Evolutionary conservation across 2,888 invertebrate species (phyloP), one percentile per base, ranked within the genome.

Genomic region (Oconnorella tubifera): DNA sequence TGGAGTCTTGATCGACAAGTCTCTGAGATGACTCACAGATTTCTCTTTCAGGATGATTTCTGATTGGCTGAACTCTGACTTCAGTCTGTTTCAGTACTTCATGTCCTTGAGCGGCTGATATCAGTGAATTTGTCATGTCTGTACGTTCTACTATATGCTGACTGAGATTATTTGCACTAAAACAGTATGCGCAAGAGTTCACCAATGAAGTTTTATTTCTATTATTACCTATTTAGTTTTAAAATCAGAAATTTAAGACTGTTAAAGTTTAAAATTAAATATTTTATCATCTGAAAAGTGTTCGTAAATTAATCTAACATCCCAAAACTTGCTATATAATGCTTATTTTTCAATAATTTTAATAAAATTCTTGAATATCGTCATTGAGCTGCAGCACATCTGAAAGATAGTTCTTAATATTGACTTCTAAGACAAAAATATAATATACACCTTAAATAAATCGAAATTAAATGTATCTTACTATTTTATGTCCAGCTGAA

Each of bases 31-130:
- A 57, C 6, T 27, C 33, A 56, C 70, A 69, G 23, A 72, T 4
- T 51, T 72, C 72, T 28, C 63, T 33, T n/a, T 68, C 72, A 2
- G 70, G 68, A 59, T 69, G 65, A 58, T 66, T 66, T 4, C 55
- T 56, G 49, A 72, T 66, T n/a, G 70, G 69, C 70, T 66, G 69
- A 25, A 72, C 72, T 68, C 56, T 6, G 23, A 23, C 3, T 4
- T 10, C 28, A 10, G 6, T 28, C 32, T 56, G 40, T 40, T 40
- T 40, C 10, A 40, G 19, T 19, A 40, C 40, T 40, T 40, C 40
- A 10, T 10, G 10, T 10, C 40, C 40, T 19, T 40, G 40, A 40
- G 40, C 40, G 40, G 40, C 40, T 10, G 40, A 10, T 40, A 40
- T 40, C 10, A 40, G 19, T 10, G 10, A 14, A 19, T 40, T 19